Evolutionary conservation across 2,888 invertebrate species (phyloP).

Genomic region (Athetis lepigone): DNA sequence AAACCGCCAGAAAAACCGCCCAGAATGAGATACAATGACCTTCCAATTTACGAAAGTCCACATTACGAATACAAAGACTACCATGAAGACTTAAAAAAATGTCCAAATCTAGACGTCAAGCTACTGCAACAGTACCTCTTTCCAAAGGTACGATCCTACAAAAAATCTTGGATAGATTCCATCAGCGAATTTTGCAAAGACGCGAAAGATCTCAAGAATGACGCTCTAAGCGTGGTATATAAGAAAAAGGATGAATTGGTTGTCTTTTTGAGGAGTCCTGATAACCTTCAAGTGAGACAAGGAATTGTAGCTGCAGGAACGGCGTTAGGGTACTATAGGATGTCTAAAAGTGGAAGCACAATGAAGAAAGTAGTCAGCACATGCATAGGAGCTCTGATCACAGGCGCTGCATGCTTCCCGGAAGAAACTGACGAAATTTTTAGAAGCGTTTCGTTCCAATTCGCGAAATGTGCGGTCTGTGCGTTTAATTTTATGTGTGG

Average conservation of each 20-base stretch:
- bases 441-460: slow-evolving; percentile 60
- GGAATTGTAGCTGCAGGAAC: slow-evolving; percentile 66
- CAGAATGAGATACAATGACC: slow-evolving; percentile 78
- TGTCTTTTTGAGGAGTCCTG: slow-evolving; percentile 69
- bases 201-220: slow-evolving; percentile 31
- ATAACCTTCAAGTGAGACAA: slow-evolving; percentile 68
- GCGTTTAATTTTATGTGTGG: neutral
- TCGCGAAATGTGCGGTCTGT: slow-evolving; percentile 56
- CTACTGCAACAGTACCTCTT: slow-evolving; percentile 70
- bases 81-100: slow-evolving; percentile 63
- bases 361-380: slow-evolving; percentile 50
- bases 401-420: slow-evolving; percentile 46
- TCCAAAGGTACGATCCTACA: slow-evolving; percentile 69
- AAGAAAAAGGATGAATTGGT: slow-evolving; percentile 64
- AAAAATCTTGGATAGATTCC: slow-evolving; percentile 50
- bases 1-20: slow-evolving; percentile 70
- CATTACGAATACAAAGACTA: slow-evolving; percentile 78
- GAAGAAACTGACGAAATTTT: slow-evolving; percentile 69
- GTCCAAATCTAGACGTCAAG: slow-evolving; percentile 70
- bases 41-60: slow-evolving; percentile 77
- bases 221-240: slow-evolving; percentile 25
- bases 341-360: slow-evolving; percentile 46
- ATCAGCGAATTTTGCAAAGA: slow-evolving; percentile 39
- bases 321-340: slow-evolving; percentile 63
- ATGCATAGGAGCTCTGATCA: slow-evolving; percentile 9